phyloP scores from a whole-genome alignment of 92 coral and sea anemone genomes.

The Phymanthus crucifer region DNA sequence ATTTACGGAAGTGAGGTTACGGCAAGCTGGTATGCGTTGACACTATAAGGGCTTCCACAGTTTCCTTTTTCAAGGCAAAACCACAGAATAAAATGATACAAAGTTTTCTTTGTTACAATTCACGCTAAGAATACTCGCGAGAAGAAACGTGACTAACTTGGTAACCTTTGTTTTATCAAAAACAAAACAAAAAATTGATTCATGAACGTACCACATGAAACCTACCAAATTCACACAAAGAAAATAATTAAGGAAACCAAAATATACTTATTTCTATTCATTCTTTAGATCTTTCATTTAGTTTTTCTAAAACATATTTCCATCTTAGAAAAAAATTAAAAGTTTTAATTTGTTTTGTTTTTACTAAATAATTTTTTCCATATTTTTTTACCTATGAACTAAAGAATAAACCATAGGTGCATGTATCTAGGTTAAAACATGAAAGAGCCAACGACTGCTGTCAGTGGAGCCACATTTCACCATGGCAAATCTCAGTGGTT shows the following conservation, averaged over 20 bases:
- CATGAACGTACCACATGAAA: too few species aligned
- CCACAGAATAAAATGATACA: background rate
- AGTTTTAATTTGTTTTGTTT: background rate
- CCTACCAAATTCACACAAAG: too few species aligned
- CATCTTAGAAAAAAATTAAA: background rate
- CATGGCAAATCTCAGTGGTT: constrained; percentile 86
- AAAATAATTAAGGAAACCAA: too few species aligned
- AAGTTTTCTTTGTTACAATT: background rate
- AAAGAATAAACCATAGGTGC: constrained; percentile 13
- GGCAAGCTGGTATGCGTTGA: background rate
- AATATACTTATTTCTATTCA: too few species aligned
- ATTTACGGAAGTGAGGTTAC: too few species aligned
- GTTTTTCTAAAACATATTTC: too few species aligned
- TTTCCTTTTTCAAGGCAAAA: background rate
- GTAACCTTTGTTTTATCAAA: too few species aligned
- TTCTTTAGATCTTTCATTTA: too few species aligned
- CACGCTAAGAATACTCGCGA: background rate
- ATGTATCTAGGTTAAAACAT: background rate
- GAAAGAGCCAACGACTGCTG: constrained; percentile 13
- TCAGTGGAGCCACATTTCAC: constrained; percentile 46
- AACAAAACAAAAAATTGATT: too few species aligned
- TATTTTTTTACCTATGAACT: background rate
- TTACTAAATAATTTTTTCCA: background rate
- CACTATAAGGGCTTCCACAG: background rate
- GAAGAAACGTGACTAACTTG: background rate